Base-by-base conservation (phyloP, 1,140 invertebrate species). In the Thaumetopoea pityocampa region DNA sequence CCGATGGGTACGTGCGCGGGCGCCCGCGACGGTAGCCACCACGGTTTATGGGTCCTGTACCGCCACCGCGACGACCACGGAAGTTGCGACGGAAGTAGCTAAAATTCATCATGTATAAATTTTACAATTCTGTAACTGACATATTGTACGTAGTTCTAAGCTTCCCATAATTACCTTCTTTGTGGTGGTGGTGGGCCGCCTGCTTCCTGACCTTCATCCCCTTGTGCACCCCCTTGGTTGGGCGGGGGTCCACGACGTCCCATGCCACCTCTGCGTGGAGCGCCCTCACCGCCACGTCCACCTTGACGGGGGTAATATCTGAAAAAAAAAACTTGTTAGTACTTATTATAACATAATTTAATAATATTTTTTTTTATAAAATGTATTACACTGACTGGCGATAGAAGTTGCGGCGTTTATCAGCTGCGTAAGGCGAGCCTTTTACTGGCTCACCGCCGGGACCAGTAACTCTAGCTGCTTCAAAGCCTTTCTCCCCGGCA, bases 401-500 rank as follows among this genome's bases (percentile, higher is more conserved):
- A 38, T 74, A 67, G 71, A 87, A 92, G 62, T 89, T 90, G 61
- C 95, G 90, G 58, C 95, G 91, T 63, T 94, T 93, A 72, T 99
- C 96, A 35, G 96, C 96, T 52, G 97, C 97, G 83, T 98, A 99
- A 33, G 96, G 97, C 55, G 96, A 97, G 53, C 97, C 97, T 66
- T 97, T 94, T 4, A 99, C 97, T 16, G 95, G 90, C 67, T 93
- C 92, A 33, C 97, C 97, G 32, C 93, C 92, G 26, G 97, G 96
- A 28, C 97, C 97, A 51, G 97, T 99, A 11, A 99, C 97, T 84
- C 97, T 96, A 55, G 96, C 95, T 34, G 98, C 98, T 86, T 99
- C 98, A 74, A 96, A 96, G 36, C 98, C 97, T 78, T 99, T 99
- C 83, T 98, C 96, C 38, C 98, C 98, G 70, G 98, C 96, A 44